Percentiles rank a stretch among this genome's conserved stretches.
Conservation (phyloP, 2,888 invertebrate genomes). For the Cantharis rufa region DNA sequence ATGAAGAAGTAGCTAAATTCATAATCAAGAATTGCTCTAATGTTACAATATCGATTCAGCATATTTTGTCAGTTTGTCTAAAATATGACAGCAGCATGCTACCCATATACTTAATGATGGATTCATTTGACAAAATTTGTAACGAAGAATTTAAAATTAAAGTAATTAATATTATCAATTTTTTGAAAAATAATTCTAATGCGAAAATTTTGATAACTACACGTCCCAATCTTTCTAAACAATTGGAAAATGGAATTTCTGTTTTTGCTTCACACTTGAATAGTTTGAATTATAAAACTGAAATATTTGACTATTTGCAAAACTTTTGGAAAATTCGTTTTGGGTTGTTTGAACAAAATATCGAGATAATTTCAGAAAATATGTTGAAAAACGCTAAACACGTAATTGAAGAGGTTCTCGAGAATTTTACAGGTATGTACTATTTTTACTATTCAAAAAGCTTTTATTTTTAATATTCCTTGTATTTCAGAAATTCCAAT, state of each 20-base stretch:
- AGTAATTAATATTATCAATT: constrained; percentile 10
- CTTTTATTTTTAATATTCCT: not conserved
- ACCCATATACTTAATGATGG: constrained; percentile 9
- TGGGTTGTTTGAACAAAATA: not conserved
- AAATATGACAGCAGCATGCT: not conserved
- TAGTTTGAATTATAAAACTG: not conserved
- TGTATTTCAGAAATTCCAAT: constrained; percentile 18
- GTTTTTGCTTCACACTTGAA: constrained; percentile 11
- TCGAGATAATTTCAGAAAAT: not conserved
- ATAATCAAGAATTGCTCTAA: not conserved
- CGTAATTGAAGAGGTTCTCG: constrained; percentile 3
- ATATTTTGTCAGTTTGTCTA: constrained; percentile 9
- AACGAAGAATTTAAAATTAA: not conserved
- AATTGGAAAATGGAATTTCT: constrained; percentile 18
- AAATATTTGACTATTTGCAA: constrained; percentile 1
- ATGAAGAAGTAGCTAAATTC: constrained; percentile 9
- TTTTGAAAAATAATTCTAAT: not conserved
- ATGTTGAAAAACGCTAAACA: not conserved
- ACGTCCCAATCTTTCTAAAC: constrained; percentile 2
- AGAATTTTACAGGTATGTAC: constrained; percentile 6
- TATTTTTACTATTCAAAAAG: not conserved
- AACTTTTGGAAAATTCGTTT: constrained; percentile 6
- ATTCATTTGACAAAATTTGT: constrained; percentile 14
- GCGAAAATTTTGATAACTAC: constrained; percentile 22
- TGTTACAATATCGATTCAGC: not conserved